Evolutionary conservation across 2,888 invertebrate genomes (phyloP).

Genomic region (Morinoia aosen): DNA sequence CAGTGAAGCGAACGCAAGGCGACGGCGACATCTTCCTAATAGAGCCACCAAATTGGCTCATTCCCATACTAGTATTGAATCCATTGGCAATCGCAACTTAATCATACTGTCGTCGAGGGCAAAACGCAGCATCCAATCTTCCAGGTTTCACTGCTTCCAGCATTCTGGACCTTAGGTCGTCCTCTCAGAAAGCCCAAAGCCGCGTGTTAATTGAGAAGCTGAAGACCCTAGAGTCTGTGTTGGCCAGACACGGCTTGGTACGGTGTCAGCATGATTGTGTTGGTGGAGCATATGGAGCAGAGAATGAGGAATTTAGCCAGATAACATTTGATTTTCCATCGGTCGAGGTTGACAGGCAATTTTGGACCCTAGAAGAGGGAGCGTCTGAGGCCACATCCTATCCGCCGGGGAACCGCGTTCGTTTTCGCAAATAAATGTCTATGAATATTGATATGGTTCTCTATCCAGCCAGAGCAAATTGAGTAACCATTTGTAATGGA

Average conservation of each 20-base stretch:
- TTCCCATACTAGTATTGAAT: slow-evolving; percentile 63
- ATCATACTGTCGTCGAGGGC: slow-evolving; percentile 61
- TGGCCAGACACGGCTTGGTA: slow-evolving; percentile 53
- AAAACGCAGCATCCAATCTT: slow-evolving; percentile 53
- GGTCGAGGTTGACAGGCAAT: slow-evolving; percentile 46
- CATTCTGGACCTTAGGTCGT: slow-evolving; percentile 6
- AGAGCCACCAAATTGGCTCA: slow-evolving; percentile 63
- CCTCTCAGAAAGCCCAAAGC: slow-evolving; percentile 24
- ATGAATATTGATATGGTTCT: slow-evolving; percentile 51
- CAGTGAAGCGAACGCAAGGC: slow-evolving; percentile 31
- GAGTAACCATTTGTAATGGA: slow-evolving; percentile 53
- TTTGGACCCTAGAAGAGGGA: slow-evolving; percentile 47
- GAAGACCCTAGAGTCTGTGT: background rate
- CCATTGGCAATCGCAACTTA: slow-evolving; percentile 61
- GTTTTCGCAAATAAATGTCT: slow-evolving; percentile 52
- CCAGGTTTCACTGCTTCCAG: background rate
- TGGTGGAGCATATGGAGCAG: slow-evolving; percentile 64
- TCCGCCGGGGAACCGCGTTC: slow-evolving; percentile 35
- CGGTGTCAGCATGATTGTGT: slow-evolving; percentile 64
- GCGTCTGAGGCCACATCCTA: slow-evolving; percentile 54
- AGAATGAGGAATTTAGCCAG: slow-evolving; percentile 66
- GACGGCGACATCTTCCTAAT: slow-evolving; percentile 56
- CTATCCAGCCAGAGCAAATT: slow-evolving; percentile 38
- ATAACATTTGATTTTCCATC: slow-evolving; percentile 66
- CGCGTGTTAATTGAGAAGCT: background rate